phyloP scores from a whole-genome alignment of 2,113 vertebrate genomes.

The Orthonyx spaldingii region DNA sequence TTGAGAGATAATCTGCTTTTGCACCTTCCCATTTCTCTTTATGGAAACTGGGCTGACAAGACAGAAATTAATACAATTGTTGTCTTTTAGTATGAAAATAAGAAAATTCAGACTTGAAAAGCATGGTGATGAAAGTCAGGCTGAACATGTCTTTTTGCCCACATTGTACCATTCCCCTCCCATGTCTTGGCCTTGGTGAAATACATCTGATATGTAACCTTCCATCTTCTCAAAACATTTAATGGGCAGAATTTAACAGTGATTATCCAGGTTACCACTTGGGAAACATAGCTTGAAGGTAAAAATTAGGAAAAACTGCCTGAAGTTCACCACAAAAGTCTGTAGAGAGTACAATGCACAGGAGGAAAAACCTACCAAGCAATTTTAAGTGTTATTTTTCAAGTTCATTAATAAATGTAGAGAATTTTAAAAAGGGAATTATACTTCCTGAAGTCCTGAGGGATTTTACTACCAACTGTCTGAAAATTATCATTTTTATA shows the following conservation, averaged over 20 bases:
- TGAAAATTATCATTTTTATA: conserved; percentile 66
- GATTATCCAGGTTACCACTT: conserved; percentile 17
- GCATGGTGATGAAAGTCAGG: not conserved
- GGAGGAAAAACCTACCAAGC: not conserved
- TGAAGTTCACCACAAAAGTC: not conserved
- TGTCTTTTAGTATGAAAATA: not conserved
- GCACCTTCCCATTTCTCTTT: not conserved
- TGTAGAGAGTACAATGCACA: conserved; percentile 25
- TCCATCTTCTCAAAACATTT: not conserved
- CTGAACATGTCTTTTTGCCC: not conserved
- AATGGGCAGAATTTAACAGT: conserved; percentile 1
- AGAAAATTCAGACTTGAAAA: not conserved
- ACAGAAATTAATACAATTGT: not conserved
- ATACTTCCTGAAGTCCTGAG: conserved; percentile 49
- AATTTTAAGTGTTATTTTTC: conserved; percentile 55
- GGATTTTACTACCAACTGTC: conserved; percentile 57
- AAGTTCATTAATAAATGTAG: conserved; percentile 62
- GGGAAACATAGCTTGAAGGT: not conserved
- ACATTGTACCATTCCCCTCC: not conserved
- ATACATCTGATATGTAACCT: not conserved
- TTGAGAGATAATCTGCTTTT: not conserved
- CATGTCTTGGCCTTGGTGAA: not conserved
- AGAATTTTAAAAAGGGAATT: conserved; percentile 64
- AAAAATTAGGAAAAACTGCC: conserved; percentile 33
- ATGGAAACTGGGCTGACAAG: not conserved